Base-by-base conservation (phyloP, 2,888 invertebrate genomes). In the Cetonia aurata region DNA sequence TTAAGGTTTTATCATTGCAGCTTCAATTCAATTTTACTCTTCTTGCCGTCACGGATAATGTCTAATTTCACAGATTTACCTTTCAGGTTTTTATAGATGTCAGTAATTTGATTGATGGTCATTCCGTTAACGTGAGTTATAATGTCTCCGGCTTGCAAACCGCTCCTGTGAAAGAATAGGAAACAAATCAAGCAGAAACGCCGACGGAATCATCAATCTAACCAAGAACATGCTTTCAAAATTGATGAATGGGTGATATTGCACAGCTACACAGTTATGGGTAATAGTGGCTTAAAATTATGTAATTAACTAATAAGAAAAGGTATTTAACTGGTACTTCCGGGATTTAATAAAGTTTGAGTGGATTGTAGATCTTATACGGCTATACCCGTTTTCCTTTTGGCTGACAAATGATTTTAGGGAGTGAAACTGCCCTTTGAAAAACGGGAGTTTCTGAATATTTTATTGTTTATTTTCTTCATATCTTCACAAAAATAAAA, bases 111-210 rank as follows among this genome's bases (percentile, higher is more conserved):
- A 46, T 85, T 83, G 0, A 94, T 89, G 1, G 88, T 86, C 33
- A 87, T 85, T 0, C 86, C 89, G 82, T 95, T 94, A 17, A 95
- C 91, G 69, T 89, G 87, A 0, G 91, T 91, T 48, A 96, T 91
- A 75, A 96, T 91, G 82, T 96, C 96, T 0, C 95, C 95, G 0
- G 92, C 92, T 76, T 88, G 88, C 0, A 96, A 83, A 0, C 95
- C 96, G 55, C 91, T 92, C 59, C 95, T 95, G 84, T 8, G 19
- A 57, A 41, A 41, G 41, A 57, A 57, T 9, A 57, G 37, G 17
- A 42, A 57, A 37, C 44, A 65, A 74, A 76, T 72, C 44, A 70
- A 37, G 56, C 42, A 37, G 56, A 37, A 57, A 60, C 46, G 15
- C n/a, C 50, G 50, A 1, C 15, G 15, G 6, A 33, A 62, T 59